Evolutionary conservation across 2,797 vertebrate genomes (phyloP), one percentile per base, ranked within the genome.

Genomic region (Leucoraja ocellata): DNA sequence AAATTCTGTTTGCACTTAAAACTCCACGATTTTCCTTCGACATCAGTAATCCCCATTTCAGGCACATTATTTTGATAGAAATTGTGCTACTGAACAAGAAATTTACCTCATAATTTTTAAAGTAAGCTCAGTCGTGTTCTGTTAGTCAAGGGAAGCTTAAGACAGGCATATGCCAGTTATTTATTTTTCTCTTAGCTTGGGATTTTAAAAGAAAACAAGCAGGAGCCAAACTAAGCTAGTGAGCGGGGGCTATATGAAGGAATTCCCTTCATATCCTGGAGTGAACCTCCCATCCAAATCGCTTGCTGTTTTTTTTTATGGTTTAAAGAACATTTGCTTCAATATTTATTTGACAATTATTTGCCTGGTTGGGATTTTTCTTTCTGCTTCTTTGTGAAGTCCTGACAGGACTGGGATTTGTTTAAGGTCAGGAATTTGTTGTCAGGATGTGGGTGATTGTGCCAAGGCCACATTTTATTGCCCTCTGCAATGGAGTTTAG

Each of bases 271-370:
- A 88, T 88, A 68, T 88, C 7, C 9, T 21, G 6, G 61, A 68
- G 0, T 32, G 16, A 88, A 36, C 84, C n/a, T 88, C 36, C 63
- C n/a, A 88, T 68, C 3, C 4, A 6, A 21, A 63, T 68, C n/a
- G 68, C 68, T 36, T 36, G n/a, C 13, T 88, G 84, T 18, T 68
- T 88, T 54, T 88, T 88, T 36, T 86, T 65, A 88, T 36, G 6
- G 28, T 88, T 88, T 65, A 18, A 32, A 88, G n/a, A 88, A 68
- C 84, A 88, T 88, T 88, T 88, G 61, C 63, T 88, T 88, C 32
- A 88, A 36, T 88, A 88, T 88, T 88, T 88, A 88, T 68, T 68
- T 32, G 68, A 88, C 63, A 88, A 88, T 68, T 36, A 68, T 16
- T 88, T 68, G 61, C 25, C 84, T 36, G 28, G 18, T 88, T 63